These are phyloP conservation scores for Tupiocoris notatus DNA, from an alignment of 2,888 invertebrate species.

Conservation along the genomic window DNA sequence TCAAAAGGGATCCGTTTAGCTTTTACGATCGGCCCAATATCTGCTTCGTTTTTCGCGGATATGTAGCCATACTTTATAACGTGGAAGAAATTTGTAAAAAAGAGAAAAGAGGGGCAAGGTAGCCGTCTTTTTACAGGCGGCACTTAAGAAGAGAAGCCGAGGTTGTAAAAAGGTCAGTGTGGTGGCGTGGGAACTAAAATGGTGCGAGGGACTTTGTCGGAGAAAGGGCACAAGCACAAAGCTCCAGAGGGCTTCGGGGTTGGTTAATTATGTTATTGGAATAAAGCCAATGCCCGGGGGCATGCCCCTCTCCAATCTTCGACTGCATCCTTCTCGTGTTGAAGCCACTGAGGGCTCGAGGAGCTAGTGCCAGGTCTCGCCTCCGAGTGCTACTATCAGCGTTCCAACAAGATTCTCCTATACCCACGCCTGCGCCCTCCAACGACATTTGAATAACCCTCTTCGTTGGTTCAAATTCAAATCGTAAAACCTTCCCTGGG, in stretches of 20 bases:
- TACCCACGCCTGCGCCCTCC: background rate
- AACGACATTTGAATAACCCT: slow-evolving; percentile 20
- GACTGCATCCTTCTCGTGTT: background rate
- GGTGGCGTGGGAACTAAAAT: background rate
- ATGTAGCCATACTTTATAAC: slow-evolving; percentile 24
- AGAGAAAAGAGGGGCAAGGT: slow-evolving; percentile 14
- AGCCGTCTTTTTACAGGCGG: slow-evolving; percentile 27
- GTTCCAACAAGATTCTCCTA: slow-evolving; percentile 1
- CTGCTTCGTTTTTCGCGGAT: slow-evolving; percentile 25
- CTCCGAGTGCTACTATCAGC: slow-evolving; percentile 10
- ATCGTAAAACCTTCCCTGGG: no score
- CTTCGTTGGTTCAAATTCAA: slow-evolving; percentile 12
- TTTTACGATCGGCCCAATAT: slow-evolving; percentile 27
- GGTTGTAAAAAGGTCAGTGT: slow-evolving; percentile 29
- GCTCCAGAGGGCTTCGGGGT: background rate
- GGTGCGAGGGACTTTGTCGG: slow-evolving; percentile 2
- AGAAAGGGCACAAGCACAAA: slow-evolving; percentile 7
- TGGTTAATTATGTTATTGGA: slow-evolving; percentile 39
- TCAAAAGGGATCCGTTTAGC: slow-evolving; percentile 32
- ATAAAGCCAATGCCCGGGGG: slow-evolving; percentile 30
- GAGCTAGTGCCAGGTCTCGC: background rate
- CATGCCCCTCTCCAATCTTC: background rate
- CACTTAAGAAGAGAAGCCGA: slow-evolving; percentile 30
- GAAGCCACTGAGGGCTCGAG: background rate
- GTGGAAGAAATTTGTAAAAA: background rate